Evolutionary conservation across 2,797 vertebrate species (phyloP).

Genomic region (Salmo trutta): DNA sequence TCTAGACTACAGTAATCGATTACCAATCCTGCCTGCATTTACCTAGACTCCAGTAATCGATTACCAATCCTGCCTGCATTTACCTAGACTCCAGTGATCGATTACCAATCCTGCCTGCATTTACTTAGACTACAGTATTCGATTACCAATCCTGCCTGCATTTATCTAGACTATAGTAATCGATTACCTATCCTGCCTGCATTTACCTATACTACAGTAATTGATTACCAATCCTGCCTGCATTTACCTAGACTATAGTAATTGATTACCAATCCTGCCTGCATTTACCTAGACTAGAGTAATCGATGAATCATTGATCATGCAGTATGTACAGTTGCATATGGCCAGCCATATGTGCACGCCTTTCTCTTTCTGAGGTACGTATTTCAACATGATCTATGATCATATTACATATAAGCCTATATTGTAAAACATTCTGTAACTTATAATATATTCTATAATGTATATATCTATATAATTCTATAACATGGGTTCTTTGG

Average conservation of each 20-base stretch:
- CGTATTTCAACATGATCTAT: not conserved
- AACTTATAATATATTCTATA: not conserved
- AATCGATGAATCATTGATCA: slow-evolving; percentile 9
- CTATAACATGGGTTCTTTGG: not conserved
- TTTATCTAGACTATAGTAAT: not conserved
- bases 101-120: not conserved
- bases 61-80: not conserved
- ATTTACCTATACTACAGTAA: not conserved
- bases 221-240: not conserved
- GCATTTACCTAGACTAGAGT: not conserved
- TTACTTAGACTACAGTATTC: not conserved
- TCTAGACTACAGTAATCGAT: not conserved
- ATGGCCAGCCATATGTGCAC: slow-evolving; percentile 7
- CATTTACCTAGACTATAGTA: not conserved
- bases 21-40: not conserved
- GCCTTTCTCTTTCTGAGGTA: not conserved
- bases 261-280: not conserved
- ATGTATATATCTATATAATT: not conserved
- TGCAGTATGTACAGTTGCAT: not conserved
- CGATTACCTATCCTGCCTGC: too few species aligned
- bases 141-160: not conserved
- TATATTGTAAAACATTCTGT: not conserved
- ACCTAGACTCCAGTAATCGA: not conserved
- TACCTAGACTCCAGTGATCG: not conserved
- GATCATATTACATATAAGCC: not conserved